phyloP scores from a whole-genome alignment of 2,113 vertebrate genomes.

The Neolamprologus sp. region DNA sequence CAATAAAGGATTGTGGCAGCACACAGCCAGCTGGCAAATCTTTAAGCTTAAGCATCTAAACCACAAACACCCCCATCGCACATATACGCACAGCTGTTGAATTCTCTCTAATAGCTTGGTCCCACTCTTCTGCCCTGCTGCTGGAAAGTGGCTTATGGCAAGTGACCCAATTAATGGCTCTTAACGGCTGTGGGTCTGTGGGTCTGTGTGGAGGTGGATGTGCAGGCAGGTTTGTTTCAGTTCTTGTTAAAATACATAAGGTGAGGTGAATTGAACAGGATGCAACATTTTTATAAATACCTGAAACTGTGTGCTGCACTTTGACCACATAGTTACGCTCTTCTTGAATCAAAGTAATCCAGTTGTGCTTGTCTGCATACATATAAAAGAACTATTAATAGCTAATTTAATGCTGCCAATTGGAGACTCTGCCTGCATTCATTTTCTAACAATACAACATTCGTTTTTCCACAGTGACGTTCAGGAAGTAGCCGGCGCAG shows the following conservation, averaged over 20 bases:
- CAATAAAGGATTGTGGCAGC: constrained; percentile 29
- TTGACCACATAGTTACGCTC: not conserved
- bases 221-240: not conserved
- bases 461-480: constrained; percentile 64
- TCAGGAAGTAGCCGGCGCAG: constrained; percentile 52
- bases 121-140: not conserved
- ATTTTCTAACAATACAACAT: not conserved
- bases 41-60: not conserved
- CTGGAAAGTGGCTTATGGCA: not conserved
- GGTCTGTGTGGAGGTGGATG: not conserved
- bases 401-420: not conserved
- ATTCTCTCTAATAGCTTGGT: not conserved
- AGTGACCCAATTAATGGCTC: constrained; percentile 21
- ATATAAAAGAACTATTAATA: not conserved
- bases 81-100: constrained; percentile 21
- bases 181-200: not conserved
- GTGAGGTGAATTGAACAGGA: not conserved
- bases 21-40: constrained; percentile 25
- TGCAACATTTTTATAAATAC: not conserved
- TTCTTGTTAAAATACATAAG: not conserved
- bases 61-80: not conserved
- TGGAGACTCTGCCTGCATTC: not conserved
- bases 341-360: not conserved
- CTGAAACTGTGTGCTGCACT: not conserved
- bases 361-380: not conserved